Base-by-base conservation (phyloP, 2,888 invertebrate species). In the Diploptera punctata region DNA sequence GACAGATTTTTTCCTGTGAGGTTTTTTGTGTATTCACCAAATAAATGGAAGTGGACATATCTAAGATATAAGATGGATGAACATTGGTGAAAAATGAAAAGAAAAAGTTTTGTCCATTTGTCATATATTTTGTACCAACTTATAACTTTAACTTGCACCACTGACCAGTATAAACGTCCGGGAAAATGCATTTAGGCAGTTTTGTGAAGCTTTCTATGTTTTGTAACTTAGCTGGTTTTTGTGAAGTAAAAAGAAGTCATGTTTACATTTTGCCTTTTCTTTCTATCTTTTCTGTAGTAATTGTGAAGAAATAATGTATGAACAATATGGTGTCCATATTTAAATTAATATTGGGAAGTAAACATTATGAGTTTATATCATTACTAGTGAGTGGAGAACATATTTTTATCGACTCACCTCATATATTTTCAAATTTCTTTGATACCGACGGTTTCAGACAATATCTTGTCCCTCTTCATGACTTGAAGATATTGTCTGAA, bases 191-290 rank as follows among this genome's bases (percentile, higher is more conserved):
- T 21, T 65, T 43, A 43, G 62, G 62, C 65, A 65, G 26, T 60
- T 68, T 68, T 73, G 47, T 62, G 70, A 72, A 75, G 70, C 65
- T 74, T 75, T 65, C 65, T 65, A 44, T 65, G 76, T 77, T 70
- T 75, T 74, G 74, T 77, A 67, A 61, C 75, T 69, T 49, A 74
- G 68, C 75, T 77, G 74, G 62, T 77, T 74, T 77, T 76, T 76
- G 74, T 74, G 72, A 54, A 57, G 70, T 72, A 70, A 71, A 72
- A 68, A 72, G 44, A 71, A n/a, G n/a, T 19, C n/a, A 47, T 47
- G 44, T 65, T 44, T 44, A 65, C 47, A 65, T 16, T 24, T 65
- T 62, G 73, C 73, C 72, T 70, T 77, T 75, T 76, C 75, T 73
- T 77, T 74, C n/a, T n/a, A n/a, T n/a, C n/a, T n/a, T n/a, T n/a